These are phyloP conservation scores for Protosalanx chinensis DNA, from an alignment of 2,797 vertebrate species.

Conservation along the genomic window DNA sequence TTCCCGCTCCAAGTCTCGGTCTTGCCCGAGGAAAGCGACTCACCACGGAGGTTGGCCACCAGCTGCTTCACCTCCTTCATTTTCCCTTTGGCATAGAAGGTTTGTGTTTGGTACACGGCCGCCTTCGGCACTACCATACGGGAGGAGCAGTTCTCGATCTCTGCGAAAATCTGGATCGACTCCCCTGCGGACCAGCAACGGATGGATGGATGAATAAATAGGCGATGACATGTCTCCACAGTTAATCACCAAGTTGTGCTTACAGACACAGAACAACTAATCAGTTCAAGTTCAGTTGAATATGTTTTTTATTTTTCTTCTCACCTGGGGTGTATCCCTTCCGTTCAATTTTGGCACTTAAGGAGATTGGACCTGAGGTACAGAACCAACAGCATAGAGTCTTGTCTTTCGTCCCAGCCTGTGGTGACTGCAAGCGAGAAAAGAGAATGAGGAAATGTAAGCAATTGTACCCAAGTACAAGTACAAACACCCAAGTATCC, in stretches of 20 bases:
- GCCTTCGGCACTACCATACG: conserved; percentile 98
- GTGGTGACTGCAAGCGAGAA: conserved; percentile 82
- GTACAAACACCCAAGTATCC: too few relatives aligned
- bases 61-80: conserved; percentile 98
- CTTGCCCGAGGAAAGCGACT: conserved; percentile 94
- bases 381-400: conserved; percentile 99
- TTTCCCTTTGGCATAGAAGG: conserved; percentile 98
- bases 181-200: conserved; percentile 75
- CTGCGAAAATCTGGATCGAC: conserved; percentile 98
- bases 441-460: background rate
- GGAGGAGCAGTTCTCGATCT: conserved; percentile 98
- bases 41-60: conserved; percentile 91
- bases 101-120: conserved; percentile 96
- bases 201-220: background rate
- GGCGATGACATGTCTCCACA: background rate
- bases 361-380: conserved; percentile 99
- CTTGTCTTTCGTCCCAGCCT: conserved; percentile 99
- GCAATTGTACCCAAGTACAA: background rate
- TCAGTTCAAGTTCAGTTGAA: background rate
- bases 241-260: background rate
- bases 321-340: conserved; percentile 99
- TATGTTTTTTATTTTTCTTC: conserved; percentile 2
- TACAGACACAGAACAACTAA: background rate
- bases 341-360: conserved; percentile 99
- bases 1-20: conserved; percentile 98